Evolutionary conservation across 2,888 invertebrate species (phyloP).

Genomic region (Anthophora plumipes): DNA sequence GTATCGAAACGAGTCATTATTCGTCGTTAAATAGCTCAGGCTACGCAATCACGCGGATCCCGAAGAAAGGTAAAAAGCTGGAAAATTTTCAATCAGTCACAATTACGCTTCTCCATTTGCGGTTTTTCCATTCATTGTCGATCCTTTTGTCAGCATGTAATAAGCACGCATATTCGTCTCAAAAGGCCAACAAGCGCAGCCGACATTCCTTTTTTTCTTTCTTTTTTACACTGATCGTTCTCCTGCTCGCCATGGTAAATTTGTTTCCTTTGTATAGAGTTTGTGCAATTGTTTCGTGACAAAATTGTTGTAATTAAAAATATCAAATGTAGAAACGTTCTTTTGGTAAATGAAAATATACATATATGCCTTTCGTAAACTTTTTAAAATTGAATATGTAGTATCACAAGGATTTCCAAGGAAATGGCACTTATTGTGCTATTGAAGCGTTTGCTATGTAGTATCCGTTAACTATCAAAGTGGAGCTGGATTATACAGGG

Average conservation of each 20-base stretch:
- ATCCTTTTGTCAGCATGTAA: conserved; percentile 36
- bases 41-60: neutral
- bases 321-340: too few relatives aligned
- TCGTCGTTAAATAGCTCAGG: conserved; percentile 6
- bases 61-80: neutral
- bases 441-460: too few relatives aligned
- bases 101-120: conserved; percentile 23
- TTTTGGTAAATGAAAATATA: too few relatives aligned
- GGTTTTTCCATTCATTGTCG: conserved; percentile 12
- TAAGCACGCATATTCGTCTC: conserved; percentile 34
- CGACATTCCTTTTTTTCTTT: neutral
- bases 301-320: too few relatives aligned
- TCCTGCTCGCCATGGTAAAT: conserved; percentile 5
- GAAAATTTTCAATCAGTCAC: conserved; percentile 22
- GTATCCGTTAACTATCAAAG: too few relatives aligned
- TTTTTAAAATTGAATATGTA: too few relatives aligned
- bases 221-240: too few relatives aligned
- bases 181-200: conserved; percentile 6
- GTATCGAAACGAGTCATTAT: conserved; percentile 10
- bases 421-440: too few relatives aligned
- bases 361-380: too few relatives aligned
- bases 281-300: neutral
- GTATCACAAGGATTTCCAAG: too few relatives aligned
- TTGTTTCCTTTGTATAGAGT: neutral
- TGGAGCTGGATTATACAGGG: too few relatives aligned